phyloP scores from a whole-genome alignment of 23 tunicate genomes.

The Halocynthia aurantium region DNA sequence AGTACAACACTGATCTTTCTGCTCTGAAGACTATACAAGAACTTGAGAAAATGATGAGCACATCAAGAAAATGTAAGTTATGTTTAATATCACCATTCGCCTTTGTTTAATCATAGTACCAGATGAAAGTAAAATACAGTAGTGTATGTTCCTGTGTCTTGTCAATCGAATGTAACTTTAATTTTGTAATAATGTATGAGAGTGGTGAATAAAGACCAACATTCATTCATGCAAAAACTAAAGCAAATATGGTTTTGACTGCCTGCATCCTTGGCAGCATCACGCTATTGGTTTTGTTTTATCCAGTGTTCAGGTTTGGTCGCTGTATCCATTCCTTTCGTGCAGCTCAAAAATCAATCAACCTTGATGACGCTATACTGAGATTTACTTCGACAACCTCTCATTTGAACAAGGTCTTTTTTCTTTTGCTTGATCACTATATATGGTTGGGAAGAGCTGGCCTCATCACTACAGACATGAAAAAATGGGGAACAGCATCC shows the following conservation, averaged over 20 bases:
- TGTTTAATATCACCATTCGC: background rate
- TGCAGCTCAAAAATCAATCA: constrained; percentile 51
- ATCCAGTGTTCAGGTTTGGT: constrained; percentile 78
- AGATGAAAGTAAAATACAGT: background rate
- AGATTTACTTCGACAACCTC: constrained; percentile 44
- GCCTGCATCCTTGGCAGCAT: background rate
- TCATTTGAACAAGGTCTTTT: constrained; percentile 53
- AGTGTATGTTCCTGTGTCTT: background rate
- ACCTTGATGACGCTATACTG: constrained; percentile 49
- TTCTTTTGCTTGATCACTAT: constrained; percentile 67
- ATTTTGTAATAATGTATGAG: background rate
- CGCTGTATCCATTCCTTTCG: constrained; percentile 45
- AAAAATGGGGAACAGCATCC: constrained; percentile 53
- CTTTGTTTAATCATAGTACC: background rate
- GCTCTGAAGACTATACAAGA: constrained; percentile 32
- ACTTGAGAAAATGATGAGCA: constrained; percentile 72
- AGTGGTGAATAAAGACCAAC: too few species aligned
- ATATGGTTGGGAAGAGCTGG: constrained; percentile 89
- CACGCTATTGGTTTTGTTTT: background rate
- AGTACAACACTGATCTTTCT: constrained; percentile 18
- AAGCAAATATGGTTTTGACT: background rate
- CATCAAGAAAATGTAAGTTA: constrained; percentile 64
- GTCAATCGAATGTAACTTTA: background rate
- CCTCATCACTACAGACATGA: constrained; percentile 35
- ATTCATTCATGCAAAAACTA: background rate